These are phyloP conservation scores for Hartigia nigra DNA, from an alignment of 2,888 invertebrate species.

Conservation along the genomic window DNA sequence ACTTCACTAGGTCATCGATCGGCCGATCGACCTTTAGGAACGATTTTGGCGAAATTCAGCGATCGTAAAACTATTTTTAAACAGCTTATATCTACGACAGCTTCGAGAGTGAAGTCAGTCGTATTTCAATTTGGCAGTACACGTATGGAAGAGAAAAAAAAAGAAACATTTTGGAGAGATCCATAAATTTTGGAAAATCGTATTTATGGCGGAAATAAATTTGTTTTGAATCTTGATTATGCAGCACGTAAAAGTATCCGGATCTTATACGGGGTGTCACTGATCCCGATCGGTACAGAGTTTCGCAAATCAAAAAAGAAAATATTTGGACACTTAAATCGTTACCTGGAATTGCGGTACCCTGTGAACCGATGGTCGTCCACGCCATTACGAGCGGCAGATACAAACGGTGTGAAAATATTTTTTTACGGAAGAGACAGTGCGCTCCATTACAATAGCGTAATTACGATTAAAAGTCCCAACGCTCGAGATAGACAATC, in stretches of 20 bases:
- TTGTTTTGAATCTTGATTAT: too few species aligned
- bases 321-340: neutral
- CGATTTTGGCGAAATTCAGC: slow-evolving; percentile 3
- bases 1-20: slow-evolving; percentile 25
- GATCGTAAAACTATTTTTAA: neutral
- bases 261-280: neutral
- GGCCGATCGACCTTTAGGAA: neutral
- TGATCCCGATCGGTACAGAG: neutral
- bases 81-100: neutral
- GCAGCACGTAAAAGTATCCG: neutral
- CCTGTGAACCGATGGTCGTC: neutral
- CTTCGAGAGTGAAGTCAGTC: neutral
- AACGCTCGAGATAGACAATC: neutral
- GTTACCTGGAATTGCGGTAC: neutral
- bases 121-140: neutral
- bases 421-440: neutral
- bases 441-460: neutral
- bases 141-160: neutral
- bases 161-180: neutral
- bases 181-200: neutral
- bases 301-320: neutral
- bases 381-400: neutral
- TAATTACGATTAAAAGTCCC: neutral
- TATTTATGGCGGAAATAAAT: neutral
- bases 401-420: neutral